Base-by-base conservation (phyloP, 2,888 invertebrate species). In the Diaphora mendica region DNA sequence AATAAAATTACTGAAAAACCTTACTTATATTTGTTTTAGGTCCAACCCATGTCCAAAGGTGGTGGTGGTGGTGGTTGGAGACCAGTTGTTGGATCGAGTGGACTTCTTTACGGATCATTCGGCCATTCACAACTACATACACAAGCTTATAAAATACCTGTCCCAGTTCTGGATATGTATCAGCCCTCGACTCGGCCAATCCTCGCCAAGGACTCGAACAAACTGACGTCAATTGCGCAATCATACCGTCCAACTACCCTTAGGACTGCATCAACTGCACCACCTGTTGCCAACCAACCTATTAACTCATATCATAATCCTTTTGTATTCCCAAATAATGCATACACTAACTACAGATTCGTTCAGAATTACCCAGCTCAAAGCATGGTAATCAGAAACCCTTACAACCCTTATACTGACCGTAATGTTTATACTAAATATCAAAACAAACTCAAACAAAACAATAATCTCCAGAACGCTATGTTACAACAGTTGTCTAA, bases 61-160 rank as follows among this genome's bases (percentile, higher is more conserved):
- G 33, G 33, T 33, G 33, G 33, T 33, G 33, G 33, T 33, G 33
- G 33, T 33, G 97, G 97, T 65, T 97, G 97, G 97, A 91, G 96
- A 79, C 97, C 97, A 62, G 96, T 97, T 35, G 87, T 97, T 26
- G 96, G 96, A 5, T 92, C 94, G 7, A 86, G 91, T 35, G 93
- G 94, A 2, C 87, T 93, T 0, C 76, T 93, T 2, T 96, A 95
- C 83, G 91, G 91, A 55, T 87, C 93, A 5, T 91, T 87, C 76
- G 91, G 91, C 70, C 91, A 90, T 15, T 89, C 93, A 20, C 92
- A 93, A 0, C 87, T 94, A 0, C 95, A 94, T 81, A 89, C 93
- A 13, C 92, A 91, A 15, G 83, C 91, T 5, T 94, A 95, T 87
- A 95, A 94, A 81, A 88, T 93, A 68, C 93, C 93, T 2, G 86